Evolutionary conservation across 2,797 vertebrate species (phyloP), one percentile per base, ranked within the genome.

Genomic region (Lithobates sylvaticus): DNA sequence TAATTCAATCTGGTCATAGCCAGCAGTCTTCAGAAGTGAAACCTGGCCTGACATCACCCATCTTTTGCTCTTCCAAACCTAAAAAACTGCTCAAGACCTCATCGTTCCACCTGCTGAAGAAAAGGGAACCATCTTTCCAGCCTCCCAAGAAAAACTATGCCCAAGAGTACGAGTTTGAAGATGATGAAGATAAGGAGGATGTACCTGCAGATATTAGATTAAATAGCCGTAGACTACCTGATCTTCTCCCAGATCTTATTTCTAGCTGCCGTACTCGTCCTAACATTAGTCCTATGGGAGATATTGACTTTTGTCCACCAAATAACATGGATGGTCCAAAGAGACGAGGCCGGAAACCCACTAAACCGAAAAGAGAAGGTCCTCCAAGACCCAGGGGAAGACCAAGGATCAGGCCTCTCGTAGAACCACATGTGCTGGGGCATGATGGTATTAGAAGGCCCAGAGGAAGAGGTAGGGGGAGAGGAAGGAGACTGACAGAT

Each of bases 91-190:
- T 98, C 1, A 98, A 98, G 81, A 98, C 97, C 0, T 98, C 97
- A 0, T 99, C 97, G 0, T 98, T 98, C 86, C 97, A 98, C 86
- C 91, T 99, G 47, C 90, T 99, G 0, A 97, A 97, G 73, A 97
- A 97, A 76, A 94, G 97, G 0, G 95, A 97, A 61, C 97, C 97
- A 0, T 96, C 97, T 0, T 94, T 97, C 90, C 97, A 94, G 26
- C 92, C 93, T 0, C 93, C 97, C 68, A 98, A 98, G 87, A 98
- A 98, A 86, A 96, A 95, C 82, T 98, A 98, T 0, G 97, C 97
- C n/a, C 97, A 98, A 92, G 97, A 99, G 81, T 99, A 98, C 1
- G 97, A 99, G 88, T 99, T 99, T 54, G 96, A 98, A 90, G 97
- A 98, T 0, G 97, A 98, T 0, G 97, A 98, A 88, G 97, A 97